Conservation (phyloP, 2,888 invertebrate species). For the Desoria tigrina region DNA sequence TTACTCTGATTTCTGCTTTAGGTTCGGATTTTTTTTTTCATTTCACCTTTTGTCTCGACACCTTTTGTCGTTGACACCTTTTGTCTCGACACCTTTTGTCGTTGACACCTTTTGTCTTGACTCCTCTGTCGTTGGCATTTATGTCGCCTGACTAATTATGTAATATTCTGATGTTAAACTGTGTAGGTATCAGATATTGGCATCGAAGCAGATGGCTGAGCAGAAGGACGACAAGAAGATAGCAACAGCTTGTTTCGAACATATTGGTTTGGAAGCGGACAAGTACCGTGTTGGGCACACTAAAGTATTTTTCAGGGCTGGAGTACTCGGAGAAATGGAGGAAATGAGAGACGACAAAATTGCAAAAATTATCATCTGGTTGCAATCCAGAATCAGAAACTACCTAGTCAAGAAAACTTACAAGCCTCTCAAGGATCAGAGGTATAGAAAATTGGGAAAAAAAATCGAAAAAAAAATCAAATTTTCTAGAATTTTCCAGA, state of each 20-base stretch:
- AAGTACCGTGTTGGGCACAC: slow-evolving; percentile 97
- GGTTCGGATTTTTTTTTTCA: slow-evolving; percentile 11
- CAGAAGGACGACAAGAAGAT: slow-evolving; percentile 81
- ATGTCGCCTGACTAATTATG: no score
- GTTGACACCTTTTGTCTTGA: no score
- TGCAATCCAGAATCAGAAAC: slow-evolving; percentile 51
- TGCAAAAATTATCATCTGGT: slow-evolving; percentile 58
- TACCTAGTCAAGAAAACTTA: slow-evolving; percentile 40
- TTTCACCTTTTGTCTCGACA: not conserved
- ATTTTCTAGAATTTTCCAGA: not conserved
- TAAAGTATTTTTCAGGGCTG: slow-evolving; percentile 70
- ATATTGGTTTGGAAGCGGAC: slow-evolving; percentile 84
- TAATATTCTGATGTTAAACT: no score
- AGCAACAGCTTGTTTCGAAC: slow-evolving; percentile 83
- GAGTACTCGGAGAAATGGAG: slow-evolving; percentile 61
- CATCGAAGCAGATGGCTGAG: slow-evolving; percentile 84
- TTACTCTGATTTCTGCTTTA: slow-evolving; percentile 82
- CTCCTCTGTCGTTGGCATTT: no score
- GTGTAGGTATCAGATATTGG: slow-evolving; percentile 94
- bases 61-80: not conserved
- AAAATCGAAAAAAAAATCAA: slow-evolving; percentile 7
- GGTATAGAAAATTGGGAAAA: slow-evolving; percentile 62
- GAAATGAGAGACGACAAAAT: slow-evolving; percentile 63
- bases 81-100: not conserved
- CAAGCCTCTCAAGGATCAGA: slow-evolving; percentile 67